Evolutionary conservation across 2,113 vertebrate species (phyloP), one percentile per base, ranked within the genome.

Genomic region (Anarrhichthys ocellatus): DNA sequence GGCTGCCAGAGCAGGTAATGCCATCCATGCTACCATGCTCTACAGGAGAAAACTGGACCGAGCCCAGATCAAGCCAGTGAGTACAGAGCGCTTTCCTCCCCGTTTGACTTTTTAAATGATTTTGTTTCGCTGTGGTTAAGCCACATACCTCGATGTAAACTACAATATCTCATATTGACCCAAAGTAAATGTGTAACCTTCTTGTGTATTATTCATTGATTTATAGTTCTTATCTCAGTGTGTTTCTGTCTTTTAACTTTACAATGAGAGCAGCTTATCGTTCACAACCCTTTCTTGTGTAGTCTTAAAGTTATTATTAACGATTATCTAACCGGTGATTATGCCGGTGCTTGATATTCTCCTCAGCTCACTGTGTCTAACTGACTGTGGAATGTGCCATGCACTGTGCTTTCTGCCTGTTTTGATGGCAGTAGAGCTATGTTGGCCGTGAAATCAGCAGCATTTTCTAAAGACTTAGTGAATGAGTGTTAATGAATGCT

Each of bases 51-150:
- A 96, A 88, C 94, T 99, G 83, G 98, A 99, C 94, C 92, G 98
- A 66, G 97, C 98, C 62, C 97, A 99, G 85, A 95, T 99, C 86
- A 97, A 97, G 81, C 98, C 98, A n/a, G 98, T 99, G 92, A 58
- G 97, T 95, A 2, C 1, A 18, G 14, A 54, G 1, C 61, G 22
- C 17, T 72, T 36, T n/a, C 32, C 66, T 78, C 13, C 13, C 0
- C 5, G 3, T 59, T 62, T 44, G 40, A 42, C 27, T 63, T 2
- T 2, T n/a, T 14, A 48, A 58, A 73, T 56, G 3, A 4, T 32
- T 50, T 24, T 22, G 17, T 13, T 78, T 15, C 20, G 11, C 5
- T 14, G 20, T 44, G 9, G n/a, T 65, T 52, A 38, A 56, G 69
- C 22, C 42, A 4, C 29, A 36, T 29, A 27, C 29, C 0, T 32